Conservation (phyloP, 2,888 invertebrate species). For the Gastracanthus pulcherrimus region DNA sequence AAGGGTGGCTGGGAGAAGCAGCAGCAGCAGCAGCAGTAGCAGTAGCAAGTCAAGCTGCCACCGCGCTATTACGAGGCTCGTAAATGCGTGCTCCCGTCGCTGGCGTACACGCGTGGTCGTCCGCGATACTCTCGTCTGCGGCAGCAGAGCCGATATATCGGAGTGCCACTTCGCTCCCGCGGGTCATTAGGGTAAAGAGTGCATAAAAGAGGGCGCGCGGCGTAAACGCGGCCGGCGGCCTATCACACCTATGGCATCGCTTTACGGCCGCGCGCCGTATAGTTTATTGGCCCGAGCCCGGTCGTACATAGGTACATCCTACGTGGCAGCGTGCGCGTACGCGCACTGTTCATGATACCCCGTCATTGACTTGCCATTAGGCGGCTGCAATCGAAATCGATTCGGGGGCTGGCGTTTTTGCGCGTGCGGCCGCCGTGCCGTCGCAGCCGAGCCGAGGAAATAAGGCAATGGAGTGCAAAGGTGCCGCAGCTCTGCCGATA, state of each 20-base stretch:
- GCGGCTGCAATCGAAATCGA: constrained; percentile 28
- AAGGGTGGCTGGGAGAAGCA: too few species aligned
- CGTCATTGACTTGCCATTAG: constrained; percentile 31
- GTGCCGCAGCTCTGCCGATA: background rate
- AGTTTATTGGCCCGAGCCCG: background rate
- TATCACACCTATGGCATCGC: background rate
- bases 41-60: background rate
- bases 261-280: background rate
- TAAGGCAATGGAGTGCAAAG: constrained; percentile 4
- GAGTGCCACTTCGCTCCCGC: background rate
- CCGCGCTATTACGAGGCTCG: constrained; percentile 32
- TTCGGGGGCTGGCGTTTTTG: background rate
- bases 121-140: too few species aligned
- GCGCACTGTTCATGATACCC: background rate
- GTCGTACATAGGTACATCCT: background rate
- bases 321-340: background rate
- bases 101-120: too few species aligned
- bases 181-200: constrained; percentile 27
- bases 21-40: too few species aligned
- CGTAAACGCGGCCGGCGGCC: background rate
- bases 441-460: background rate
- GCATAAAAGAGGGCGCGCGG: background rate
- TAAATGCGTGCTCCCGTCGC: constrained; percentile 16
- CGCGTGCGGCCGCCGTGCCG: background rate
- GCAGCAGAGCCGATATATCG: constrained; percentile 8